Conservation (phyloP, 30 jellyfish, hydroid and myxozoan genomes). For the Hydra vulgaris region DNA sequence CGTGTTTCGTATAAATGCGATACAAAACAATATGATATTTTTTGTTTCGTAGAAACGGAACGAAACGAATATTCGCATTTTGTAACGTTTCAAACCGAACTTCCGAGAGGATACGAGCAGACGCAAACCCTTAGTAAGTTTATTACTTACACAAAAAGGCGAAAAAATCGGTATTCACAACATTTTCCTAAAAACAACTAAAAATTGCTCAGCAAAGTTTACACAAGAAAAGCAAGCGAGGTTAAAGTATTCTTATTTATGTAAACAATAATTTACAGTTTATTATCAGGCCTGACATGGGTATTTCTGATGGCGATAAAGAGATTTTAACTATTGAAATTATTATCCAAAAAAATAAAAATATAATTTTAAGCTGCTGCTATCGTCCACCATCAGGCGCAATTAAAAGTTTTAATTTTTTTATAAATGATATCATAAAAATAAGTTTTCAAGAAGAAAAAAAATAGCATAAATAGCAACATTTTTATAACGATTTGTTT, state of each 20-base stretch:
- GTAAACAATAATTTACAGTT: not conserved
- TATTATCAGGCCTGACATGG: constrained; percentile 1
- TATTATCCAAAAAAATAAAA: constrained; percentile 12
- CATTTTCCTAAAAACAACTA: not conserved
- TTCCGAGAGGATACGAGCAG: too few species aligned
- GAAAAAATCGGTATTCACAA: not conserved
- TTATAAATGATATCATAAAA: not conserved
- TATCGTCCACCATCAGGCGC: constrained; percentile 14
- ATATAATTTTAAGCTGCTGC: constrained; percentile 5
- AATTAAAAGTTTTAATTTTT: not conserved
- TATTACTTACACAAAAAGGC: not conserved
- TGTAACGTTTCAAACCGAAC: too few species aligned
- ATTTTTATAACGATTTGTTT: not conserved
- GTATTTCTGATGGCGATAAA: constrained; percentile 12
- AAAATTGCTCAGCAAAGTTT: not conserved
- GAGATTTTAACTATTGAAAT: constrained; percentile 16
- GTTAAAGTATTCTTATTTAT: constrained; percentile 12
- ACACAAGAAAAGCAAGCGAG: constrained; percentile 1
- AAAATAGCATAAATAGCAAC: not conserved
- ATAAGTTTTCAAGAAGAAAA: not conserved
- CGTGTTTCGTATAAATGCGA: too few species aligned
- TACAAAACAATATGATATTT: too few species aligned
- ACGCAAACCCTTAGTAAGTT: too few species aligned
- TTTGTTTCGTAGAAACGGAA: too few species aligned
- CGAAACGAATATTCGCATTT: too few species aligned